Conservation (phyloP, 2,113 vertebrate genomes). For the Eolophus roseicapilla region DNA sequence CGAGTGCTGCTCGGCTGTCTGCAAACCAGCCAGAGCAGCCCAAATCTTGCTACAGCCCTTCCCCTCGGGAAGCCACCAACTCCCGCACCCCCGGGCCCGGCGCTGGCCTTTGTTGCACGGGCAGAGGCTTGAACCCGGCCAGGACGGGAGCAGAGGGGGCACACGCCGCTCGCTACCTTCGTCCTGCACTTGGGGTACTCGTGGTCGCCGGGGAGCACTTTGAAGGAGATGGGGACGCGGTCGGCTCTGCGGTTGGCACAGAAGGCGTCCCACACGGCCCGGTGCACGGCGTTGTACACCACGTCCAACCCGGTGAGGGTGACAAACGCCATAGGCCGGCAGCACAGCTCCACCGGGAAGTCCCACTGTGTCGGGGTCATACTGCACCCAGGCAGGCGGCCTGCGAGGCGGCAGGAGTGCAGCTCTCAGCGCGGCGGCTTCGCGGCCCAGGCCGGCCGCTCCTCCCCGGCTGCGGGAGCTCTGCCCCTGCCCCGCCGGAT, state of each 20-base stretch:
- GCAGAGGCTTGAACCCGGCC: not conserved
- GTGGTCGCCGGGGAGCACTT: slow-evolving; percentile 90
- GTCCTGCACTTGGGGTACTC: slow-evolving; percentile 97
- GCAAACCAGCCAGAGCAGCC: accelerated
- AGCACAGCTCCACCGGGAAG: slow-evolving; percentile 95
- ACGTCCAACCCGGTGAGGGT: slow-evolving; percentile 94
- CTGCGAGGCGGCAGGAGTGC: not conserved
- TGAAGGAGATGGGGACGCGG: slow-evolving; percentile 96
- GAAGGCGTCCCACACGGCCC: slow-evolving; percentile 98
- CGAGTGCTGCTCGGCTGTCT: not conserved
- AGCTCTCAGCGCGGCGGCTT: not conserved
- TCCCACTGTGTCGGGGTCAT: slow-evolving; percentile 92
- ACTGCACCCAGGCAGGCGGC: not conserved
- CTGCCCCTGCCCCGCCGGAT: not conserved
- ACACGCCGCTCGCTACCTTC: slow-evolving; percentile 80
- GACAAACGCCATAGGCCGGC: slow-evolving; percentile 97
- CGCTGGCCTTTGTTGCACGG: not conserved
- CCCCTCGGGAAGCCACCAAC: accelerated
- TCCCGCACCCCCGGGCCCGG: not conserved
- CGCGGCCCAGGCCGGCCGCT: not conserved
- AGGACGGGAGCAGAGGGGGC: not conserved
- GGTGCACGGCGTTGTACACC: slow-evolving; percentile 92
- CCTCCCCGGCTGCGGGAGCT: not conserved
- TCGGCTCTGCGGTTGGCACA: slow-evolving; percentile 94
- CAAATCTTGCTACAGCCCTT: not conserved